Conservation (phyloP, 1,140 invertebrate species). For the Lordiphosa clarofinis region DNA sequence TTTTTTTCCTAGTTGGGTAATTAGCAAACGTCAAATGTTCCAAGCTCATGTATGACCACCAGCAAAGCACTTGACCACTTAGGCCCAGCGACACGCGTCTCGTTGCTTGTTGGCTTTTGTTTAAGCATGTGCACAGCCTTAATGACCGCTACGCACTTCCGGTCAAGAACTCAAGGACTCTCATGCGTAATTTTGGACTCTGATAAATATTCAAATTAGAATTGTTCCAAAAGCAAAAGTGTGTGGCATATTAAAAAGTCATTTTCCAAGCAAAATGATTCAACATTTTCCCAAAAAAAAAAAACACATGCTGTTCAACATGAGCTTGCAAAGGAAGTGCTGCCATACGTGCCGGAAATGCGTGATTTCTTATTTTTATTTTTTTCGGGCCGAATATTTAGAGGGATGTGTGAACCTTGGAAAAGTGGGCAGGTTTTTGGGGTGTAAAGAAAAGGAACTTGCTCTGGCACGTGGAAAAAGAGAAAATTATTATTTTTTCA, state of each 20-base stretch:
- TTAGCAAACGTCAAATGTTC: slow-evolving; percentile 29
- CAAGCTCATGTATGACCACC: slow-evolving; percentile 37
- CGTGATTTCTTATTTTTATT: slow-evolving; percentile 51
- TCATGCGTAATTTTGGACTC: slow-evolving; percentile 32
- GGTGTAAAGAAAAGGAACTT: too few relatives aligned
- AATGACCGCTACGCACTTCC: slow-evolving; percentile 71
- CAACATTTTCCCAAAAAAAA: slow-evolving; percentile 42
- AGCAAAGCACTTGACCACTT: slow-evolving; percentile 39
- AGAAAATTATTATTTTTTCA: too few relatives aligned
- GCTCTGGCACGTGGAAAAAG: too few relatives aligned
- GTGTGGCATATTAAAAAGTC: slow-evolving; percentile 75
- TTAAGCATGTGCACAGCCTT: slow-evolving; percentile 12
- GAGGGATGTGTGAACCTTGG: too few relatives aligned
- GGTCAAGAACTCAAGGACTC: slow-evolving; percentile 44
- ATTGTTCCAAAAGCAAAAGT: slow-evolving; percentile 14
- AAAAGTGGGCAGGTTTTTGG: too few relatives aligned
- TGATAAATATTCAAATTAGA: slow-evolving; percentile 66
- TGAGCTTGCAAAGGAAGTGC: slow-evolving; percentile 51
- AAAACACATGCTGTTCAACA: slow-evolving; percentile 57
- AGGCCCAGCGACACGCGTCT: slow-evolving; percentile 38
- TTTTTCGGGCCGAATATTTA: slow-evolving; percentile 7
- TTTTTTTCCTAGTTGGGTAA: slow-evolving; percentile 20
- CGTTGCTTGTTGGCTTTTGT: too few relatives aligned
- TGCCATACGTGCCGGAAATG: slow-evolving; percentile 73
- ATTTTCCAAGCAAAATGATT: slow-evolving; percentile 72